Percentiles rank a stretch among this genome's conserved stretches.
These are phyloP conservation scores for Pelecanus crispus DNA, from an alignment of 2,113 vertebrate genomes.

Conservation along the genomic window DNA sequence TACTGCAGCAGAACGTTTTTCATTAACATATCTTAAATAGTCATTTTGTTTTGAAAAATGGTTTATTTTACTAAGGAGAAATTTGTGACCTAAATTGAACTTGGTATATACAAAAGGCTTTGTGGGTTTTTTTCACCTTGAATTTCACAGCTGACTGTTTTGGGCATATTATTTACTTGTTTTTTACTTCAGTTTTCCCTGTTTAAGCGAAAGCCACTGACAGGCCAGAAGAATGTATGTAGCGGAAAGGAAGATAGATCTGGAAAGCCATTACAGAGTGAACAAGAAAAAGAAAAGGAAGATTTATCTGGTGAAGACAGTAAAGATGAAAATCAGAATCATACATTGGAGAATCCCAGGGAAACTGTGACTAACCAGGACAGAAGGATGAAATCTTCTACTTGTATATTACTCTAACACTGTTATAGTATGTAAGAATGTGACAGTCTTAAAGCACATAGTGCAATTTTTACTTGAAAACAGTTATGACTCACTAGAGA, in stretches of 20 bases:
- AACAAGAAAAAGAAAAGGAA: conserved; percentile 57
- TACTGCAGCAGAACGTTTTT: neutral
- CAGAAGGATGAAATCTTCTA: conserved; percentile 65
- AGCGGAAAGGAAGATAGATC: conserved; percentile 26
- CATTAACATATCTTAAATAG: neutral
- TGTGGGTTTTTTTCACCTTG: neutral
- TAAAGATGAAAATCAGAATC: conserved; percentile 65
- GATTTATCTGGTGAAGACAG: conserved; percentile 14
- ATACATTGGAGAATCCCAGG: conserved; percentile 31
- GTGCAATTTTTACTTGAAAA: conserved; percentile 71
- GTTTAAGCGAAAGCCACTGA: conserved; percentile 62
- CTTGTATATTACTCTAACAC: conserved; percentile 61
- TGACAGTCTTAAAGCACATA: conserved; percentile 26
- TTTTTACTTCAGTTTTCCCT: conserved; percentile 70
- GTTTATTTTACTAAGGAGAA: neutral
- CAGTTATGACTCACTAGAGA: conserved; percentile 11
- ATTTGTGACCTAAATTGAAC: neutral
- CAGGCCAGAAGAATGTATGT: conserved; percentile 53
- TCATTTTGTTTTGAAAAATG: neutral
- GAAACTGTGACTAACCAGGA: conserved; percentile 40
- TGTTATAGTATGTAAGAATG: conserved; percentile 13
- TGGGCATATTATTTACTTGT: neutral
- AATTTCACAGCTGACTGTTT: neutral
- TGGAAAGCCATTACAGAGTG: conserved; percentile 38
- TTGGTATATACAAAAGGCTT: neutral